phyloP scores from a whole-genome alignment of 2,113 vertebrate species.

The Notarius lentiginosus region DNA sequence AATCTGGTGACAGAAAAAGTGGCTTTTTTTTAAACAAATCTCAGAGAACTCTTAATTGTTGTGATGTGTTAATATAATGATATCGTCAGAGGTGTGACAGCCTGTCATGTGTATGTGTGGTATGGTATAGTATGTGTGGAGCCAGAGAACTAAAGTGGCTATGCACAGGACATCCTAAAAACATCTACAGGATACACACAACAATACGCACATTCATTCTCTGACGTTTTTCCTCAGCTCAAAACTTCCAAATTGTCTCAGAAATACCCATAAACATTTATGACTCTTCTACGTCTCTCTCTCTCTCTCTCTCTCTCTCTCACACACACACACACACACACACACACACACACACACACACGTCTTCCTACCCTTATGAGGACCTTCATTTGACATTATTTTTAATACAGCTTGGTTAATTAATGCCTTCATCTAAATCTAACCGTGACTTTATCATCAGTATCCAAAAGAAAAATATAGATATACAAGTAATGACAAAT shows the following conservation, averaged over 20 bases:
- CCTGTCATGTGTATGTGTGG: neutral
- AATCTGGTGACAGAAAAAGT: too few species aligned
- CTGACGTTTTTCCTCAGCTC: slow-evolving; percentile 35
- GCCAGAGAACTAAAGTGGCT: neutral
- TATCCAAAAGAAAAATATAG: neutral
- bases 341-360: neutral
- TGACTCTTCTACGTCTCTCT: neutral
- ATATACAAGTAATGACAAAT: neutral
- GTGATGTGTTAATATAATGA: too few species aligned
- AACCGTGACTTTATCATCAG: too few species aligned
- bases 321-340: neutral
- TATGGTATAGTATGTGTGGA: slow-evolving; percentile 35
- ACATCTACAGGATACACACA: slow-evolving; percentile 24
- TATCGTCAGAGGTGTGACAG: too few species aligned
- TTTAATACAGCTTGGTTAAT: neutral
- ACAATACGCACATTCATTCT: slow-evolving; percentile 31
- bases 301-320: neutral
- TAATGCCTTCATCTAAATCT: neutral
- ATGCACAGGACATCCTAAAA: slow-evolving; percentile 38
- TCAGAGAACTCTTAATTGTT: too few species aligned
- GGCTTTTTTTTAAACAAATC: too few species aligned
- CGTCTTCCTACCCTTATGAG: neutral
- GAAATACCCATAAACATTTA: slow-evolving; percentile 31
- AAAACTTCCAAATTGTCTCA: neutral
- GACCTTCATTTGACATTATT: too few species aligned